Base-by-base conservation (phyloP, 2,113 vertebrate species). In the Geothlypis trichas region DNA sequence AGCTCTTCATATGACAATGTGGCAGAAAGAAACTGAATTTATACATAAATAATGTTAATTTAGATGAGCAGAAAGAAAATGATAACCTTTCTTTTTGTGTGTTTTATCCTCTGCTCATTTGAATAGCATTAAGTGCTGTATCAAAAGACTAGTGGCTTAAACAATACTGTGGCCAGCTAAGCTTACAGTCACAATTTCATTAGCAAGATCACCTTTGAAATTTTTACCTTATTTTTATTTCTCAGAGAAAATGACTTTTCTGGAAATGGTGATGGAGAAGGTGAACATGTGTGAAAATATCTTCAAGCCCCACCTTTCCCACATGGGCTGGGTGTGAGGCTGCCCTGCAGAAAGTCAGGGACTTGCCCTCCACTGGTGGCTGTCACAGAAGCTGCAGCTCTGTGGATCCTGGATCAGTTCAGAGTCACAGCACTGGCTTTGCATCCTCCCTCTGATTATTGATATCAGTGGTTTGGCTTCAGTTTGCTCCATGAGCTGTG, bases 21-120 rank as follows among this genome's bases (percentile, higher is more conserved):
- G 42, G 51, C 75, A 58, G 71, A 87, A 93, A 81, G 39, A 77
- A 86, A 54, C 27, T 19, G 73, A 90, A 89, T 88, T 87, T 84
- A 10, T 84, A 75, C 37, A 58, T 87, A 63, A 57, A 58, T 27
- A 73, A 44, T 67, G 39, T 61, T 62, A 15, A 84, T 80, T 54
- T 55, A 69, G 28, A 74, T 77, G 37, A 66, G 35, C 2, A 5
- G 65, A 69, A 73, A 33, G 67, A 41, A 92, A 76, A 68, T 31
- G 0, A 27, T 39, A 41, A 57, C 10, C 13, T 49, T 83, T 85
- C 39, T 72, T 49, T 52, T 42, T 80, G 21, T 79, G 26, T 16
- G 4, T 84, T 91, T 66, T 58, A 54, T 80, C 8, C 15, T 84
- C 49, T 80, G 17, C 16, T 62, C 14, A 39, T 84, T 55, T 49